Conservation (phyloP, 2,797 vertebrate species). For the Chromobotia macracanthus region DNA sequence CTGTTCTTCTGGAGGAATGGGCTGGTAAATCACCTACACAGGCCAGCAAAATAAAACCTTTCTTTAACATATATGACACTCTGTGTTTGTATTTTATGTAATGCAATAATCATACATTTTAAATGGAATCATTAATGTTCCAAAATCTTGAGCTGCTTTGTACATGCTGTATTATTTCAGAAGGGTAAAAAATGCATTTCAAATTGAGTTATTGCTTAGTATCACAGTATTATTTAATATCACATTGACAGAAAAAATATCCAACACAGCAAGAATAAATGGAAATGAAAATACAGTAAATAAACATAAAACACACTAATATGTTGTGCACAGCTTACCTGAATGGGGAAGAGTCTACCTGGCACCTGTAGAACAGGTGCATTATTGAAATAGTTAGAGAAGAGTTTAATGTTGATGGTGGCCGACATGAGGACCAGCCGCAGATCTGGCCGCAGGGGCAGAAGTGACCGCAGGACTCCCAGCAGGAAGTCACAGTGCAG, state of each 20-base stretch:
- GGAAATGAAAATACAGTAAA: not conserved
- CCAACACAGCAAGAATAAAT: not conserved
- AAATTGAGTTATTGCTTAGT: too few species aligned
- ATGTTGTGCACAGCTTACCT: constrained; percentile 68
- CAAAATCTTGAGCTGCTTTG: too few species aligned
- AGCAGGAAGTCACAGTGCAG: constrained; percentile 90
- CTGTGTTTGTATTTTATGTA: too few species aligned
- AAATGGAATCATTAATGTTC: too few species aligned
- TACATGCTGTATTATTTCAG: too few species aligned
- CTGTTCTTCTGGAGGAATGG: constrained; percentile 80
- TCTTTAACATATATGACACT: too few species aligned
- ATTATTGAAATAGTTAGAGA: constrained; percentile 81
- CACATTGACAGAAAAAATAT: not conserved
- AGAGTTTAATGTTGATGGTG: constrained; percentile 92
- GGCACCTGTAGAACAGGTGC: constrained; percentile 93
- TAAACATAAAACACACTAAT: not conserved
- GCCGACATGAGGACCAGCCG: constrained; percentile 93
- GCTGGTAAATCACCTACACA: constrained; percentile 87
- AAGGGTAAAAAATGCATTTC: too few species aligned
- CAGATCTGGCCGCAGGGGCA: constrained; percentile 76
- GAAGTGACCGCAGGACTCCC: constrained; percentile 82
- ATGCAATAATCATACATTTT: too few species aligned
- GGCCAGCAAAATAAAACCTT: not conserved
- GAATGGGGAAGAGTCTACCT: constrained; percentile 88
- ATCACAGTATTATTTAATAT: not conserved